A percentile compares a stretch with the other conserved stretches of the same genome.
phyloP scores from a whole-genome alignment of 2,113 vertebrate species.

The Tyto alba region DNA sequence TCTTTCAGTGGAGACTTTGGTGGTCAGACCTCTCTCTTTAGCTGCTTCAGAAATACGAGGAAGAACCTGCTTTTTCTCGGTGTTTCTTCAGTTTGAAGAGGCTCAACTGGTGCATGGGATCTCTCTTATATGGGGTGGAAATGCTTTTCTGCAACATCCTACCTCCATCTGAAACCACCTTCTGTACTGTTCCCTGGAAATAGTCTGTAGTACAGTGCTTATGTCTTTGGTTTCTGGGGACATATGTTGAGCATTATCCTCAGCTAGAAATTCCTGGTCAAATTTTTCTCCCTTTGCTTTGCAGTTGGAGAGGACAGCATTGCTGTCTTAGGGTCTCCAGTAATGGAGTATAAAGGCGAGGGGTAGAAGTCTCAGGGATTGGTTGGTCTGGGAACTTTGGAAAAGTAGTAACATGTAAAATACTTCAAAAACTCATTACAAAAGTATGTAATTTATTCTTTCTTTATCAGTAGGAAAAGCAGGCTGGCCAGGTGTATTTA shows the following conservation, averaged over 20 bases:
- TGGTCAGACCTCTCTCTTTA: background rate
- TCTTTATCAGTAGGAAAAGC: background rate
- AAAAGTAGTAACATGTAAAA: background rate
- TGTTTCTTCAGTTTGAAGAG: background rate
- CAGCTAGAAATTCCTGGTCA: background rate
- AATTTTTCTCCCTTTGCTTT: background rate
- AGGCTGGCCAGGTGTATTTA: background rate
- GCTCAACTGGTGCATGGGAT: background rate
- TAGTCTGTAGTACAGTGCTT: background rate
- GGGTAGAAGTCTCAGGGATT: background rate
- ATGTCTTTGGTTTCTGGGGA: background rate
- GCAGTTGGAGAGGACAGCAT: background rate
- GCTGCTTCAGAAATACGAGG: background rate
- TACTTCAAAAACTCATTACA: background rate
- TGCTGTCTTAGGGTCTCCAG: background rate
- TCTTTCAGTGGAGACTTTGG: background rate
- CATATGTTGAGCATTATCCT: background rate
- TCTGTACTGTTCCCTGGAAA: background rate
- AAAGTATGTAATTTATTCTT: background rate
- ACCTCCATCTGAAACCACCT: background rate
- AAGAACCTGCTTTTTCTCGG: background rate
- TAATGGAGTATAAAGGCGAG: background rate
- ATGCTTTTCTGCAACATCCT: background rate
- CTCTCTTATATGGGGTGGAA: background rate
- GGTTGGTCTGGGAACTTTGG: background rate